These are phyloP conservation scores for Aricia artaxerxes DNA, from an alignment of 2,888 invertebrate genomes.

Conservation along the genomic window DNA sequence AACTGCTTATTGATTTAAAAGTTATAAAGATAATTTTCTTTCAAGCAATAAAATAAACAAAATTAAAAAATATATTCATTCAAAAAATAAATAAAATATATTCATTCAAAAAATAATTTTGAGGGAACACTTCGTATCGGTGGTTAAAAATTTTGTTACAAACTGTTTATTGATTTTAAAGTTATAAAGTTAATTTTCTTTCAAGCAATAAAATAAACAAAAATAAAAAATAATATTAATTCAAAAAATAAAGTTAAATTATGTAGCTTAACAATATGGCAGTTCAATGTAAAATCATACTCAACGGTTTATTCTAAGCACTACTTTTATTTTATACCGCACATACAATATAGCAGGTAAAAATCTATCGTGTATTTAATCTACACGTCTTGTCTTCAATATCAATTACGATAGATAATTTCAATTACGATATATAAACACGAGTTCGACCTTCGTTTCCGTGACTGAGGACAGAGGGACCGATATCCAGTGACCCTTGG, in stretches of 20 bases:
- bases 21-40: not conserved
- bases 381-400: not conserved
- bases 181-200: not conserved
- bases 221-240: no score
- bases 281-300: no score
- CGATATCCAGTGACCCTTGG: not conserved
- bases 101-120: not conserved
- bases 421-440: not conserved
- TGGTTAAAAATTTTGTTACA: not conserved
- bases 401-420: not conserved
- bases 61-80: no score
- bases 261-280: no score
- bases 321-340: no score
- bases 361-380: no score
- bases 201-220: no score
- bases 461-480: not conserved
- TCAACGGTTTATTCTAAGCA: no score
- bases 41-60: no score
- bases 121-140: not conserved
- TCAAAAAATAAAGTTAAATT: no score
- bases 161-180: not conserved
- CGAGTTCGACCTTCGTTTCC: not conserved
- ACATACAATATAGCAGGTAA: no score
- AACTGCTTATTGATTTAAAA: not conserved
- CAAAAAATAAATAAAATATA: no score